Evolutionary conservation across 1,140 invertebrate genomes (phyloP).

Genomic region (Nasonia giraulti): DNA sequence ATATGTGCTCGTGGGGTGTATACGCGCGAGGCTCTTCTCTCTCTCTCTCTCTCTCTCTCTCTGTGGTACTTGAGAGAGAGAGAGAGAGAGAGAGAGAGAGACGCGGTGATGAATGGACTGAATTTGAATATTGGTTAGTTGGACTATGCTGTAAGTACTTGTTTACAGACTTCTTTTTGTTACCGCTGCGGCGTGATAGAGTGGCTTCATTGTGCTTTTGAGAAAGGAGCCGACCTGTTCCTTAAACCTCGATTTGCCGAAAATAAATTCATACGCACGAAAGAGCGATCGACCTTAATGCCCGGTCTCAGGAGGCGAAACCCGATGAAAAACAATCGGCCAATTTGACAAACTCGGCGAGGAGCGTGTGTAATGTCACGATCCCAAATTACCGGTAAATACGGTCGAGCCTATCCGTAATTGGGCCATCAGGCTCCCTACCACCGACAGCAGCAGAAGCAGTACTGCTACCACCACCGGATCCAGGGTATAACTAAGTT

Average conservation of each 20-base stretch:
- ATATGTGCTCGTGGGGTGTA: neutral
- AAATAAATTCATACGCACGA: no score
- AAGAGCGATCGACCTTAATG: no score
- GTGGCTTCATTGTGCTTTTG: neutral
- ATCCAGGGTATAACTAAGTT: slow-evolving; percentile 36
- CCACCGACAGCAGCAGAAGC: neutral
- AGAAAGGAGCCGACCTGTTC: no score
- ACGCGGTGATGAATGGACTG: neutral
- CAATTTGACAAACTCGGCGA: neutral
- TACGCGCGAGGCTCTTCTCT: neutral
- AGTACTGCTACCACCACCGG: neutral
- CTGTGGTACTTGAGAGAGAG: neutral
- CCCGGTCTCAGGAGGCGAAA: no score
- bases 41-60: neutral
- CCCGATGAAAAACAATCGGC: neutral
- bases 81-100: neutral
- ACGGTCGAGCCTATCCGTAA: slow-evolving; percentile 15
- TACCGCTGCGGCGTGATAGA: neutral
- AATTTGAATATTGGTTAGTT: neutral
- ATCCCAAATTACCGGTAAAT: neutral
- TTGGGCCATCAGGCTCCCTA: slow-evolving; percentile 16
- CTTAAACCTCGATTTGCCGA: neutral
- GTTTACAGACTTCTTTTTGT: neutral
- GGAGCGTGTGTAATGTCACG: neutral
- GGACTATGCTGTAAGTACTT: neutral